Percentiles rank a stretch among this genome's conserved stretches.
phyloP scores from a whole-genome alignment of 2,797 vertebrate genomes.

The Enteromius radiatus region DNA sequence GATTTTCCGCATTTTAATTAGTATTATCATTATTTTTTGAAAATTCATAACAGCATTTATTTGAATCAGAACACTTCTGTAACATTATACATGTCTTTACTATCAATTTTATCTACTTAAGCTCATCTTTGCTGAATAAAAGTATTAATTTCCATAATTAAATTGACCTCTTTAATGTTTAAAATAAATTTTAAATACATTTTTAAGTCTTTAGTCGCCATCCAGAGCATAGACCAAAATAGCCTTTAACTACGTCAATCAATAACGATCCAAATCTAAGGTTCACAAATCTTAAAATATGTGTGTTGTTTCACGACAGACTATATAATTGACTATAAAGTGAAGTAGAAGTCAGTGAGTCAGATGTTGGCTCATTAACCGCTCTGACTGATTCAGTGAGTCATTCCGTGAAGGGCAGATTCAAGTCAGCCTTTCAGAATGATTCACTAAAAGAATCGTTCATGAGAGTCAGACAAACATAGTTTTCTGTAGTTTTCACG shows the following conservation, averaged over 20 bases:
- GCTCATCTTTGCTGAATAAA: background rate
- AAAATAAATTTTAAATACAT: background rate
- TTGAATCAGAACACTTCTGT: too few species aligned
- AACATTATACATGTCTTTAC: background rate
- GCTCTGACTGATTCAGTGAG: background rate
- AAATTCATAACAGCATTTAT: background rate
- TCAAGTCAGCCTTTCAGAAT: too few species aligned
- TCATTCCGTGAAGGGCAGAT: background rate
- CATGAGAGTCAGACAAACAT: background rate
- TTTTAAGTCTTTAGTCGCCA: background rate
- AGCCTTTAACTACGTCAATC: background rate
- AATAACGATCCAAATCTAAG: background rate
- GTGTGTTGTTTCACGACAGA: background rate
- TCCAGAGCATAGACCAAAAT: background rate
- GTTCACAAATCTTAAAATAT: background rate
- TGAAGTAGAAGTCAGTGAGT: background rate
- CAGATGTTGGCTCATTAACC: background rate
- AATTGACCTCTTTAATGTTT: background rate
- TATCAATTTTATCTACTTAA: background rate
- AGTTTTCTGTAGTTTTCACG: background rate
- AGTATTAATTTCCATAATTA: background rate
- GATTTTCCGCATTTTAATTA: background rate
- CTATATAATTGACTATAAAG: too few species aligned
- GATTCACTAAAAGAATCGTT: background rate
- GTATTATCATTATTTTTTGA: too few species aligned